Evolutionary conservation across 1,140 invertebrate species (phyloP), one percentile per base, ranked within the genome.

Genomic region (Diorhabda sublineata): DNA sequence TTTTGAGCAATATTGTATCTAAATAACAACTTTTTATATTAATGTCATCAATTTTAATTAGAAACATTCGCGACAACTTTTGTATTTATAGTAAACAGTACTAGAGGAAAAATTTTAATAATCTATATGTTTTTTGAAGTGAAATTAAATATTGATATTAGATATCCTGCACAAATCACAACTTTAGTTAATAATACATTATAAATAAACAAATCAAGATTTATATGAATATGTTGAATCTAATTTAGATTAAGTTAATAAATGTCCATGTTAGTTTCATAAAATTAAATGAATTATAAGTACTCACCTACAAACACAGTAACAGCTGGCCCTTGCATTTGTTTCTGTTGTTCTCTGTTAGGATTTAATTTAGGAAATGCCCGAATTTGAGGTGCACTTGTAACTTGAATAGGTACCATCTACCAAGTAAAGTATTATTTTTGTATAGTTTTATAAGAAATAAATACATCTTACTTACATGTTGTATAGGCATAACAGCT

Each of bases 231-330:
- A 26, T 26, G 26, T 26, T 26, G 26, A 26, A 26, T 26, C 26
- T 26, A 26, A 26, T 26, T 26, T 26, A 52, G n/a, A 3, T 52
- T 8, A 52, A 52, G n/a, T 3, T 52, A 52, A 52, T 52, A 52
- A 2, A 52, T 5, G 1, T 52, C 5, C 45, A 52, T 52, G 8
- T 8, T 52, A 52, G 2, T 52, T n/a, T 8, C 3, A 52, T 52
- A 52, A 8, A 8, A 8, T 52, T 52, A 8, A 8, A 52, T 52
- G 2, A 52, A 8, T 52, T 52, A 52, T 52, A 3, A 42, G 58
- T 45, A 79, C 76, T 70, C 77, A 86, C 85, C 86, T 60, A 98
- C 95, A 84, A 99, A 99, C 0, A 99, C 97, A 11, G 97, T 98
- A 9, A 98, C 96, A 0, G 95, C 89, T 1, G 96, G 95, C 1